A percentile compares a stretch with the other conserved stretches of the same genome.
Conservation (phyloP, 30 jellyfish, hydroid and myxozoan genomes). For the Chrysaora quinquecirrha region DNA sequence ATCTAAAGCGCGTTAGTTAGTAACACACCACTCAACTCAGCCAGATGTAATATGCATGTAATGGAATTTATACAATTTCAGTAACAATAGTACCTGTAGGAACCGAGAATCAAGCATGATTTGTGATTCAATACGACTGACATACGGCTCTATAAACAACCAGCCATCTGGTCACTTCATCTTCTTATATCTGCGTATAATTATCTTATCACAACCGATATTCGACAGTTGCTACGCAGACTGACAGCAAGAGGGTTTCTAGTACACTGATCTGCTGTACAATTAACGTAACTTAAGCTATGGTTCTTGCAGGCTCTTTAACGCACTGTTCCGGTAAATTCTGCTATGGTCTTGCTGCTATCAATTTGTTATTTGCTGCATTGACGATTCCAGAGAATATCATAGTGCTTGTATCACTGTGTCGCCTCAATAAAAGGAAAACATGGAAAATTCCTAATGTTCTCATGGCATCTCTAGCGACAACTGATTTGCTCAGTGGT, state of each 20-base stretch:
- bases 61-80: too few species aligned
- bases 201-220: background rate
- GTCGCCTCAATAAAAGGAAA: slow-evolving; percentile 19
- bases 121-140: too few species aligned
- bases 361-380: slow-evolving; percentile 55
- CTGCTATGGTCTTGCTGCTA: slow-evolving; percentile 58
- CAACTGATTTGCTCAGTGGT: slow-evolving; percentile 68
- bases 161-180: background rate
- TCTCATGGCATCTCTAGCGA: slow-evolving; percentile 65
- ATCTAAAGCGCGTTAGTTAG: too few species aligned
- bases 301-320: slow-evolving; percentile 45
- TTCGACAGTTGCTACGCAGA: background rate
- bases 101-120: too few species aligned
- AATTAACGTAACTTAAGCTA: too few species aligned
- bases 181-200: background rate
- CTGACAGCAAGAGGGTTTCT: background rate
- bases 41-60: too few species aligned
- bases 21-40: too few species aligned
- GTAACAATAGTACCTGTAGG: too few species aligned
- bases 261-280: too few species aligned
- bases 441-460: slow-evolving; percentile 59
- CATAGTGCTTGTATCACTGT: slow-evolving; percentile 36
- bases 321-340: slow-evolving; percentile 62
- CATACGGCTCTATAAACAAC: background rate
- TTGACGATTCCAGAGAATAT: slow-evolving; percentile 64